Base-by-base conservation (phyloP, 2,113 vertebrate genomes). In the Nettapus auritus region DNA sequence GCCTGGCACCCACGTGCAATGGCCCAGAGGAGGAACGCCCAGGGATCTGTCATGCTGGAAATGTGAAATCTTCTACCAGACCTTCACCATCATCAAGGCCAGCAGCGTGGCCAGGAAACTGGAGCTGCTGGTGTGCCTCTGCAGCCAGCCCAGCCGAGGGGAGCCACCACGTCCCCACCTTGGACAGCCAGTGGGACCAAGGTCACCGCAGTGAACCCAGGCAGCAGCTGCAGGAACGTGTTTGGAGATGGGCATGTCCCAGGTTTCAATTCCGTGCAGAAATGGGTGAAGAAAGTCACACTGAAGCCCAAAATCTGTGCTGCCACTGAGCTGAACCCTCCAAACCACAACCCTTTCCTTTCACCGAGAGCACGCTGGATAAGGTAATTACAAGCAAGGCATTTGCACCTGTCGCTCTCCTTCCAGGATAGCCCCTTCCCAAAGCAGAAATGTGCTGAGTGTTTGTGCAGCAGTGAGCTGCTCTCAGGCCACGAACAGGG, bases 281-380 rank as follows among this genome's bases (percentile, higher is more conserved):
- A 75, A 36, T 0, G 4, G n/a, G 53, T 36, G 38, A 55, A 62
- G n/a, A 70, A 75, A 90, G 57, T 10, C 33, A 73, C 85, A 80
- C 0, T 0, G 5, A 76, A 88, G 26, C 36, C 26, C 5, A 1
- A 68, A 46, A 5, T 19, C 13, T 52, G 15, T 34, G 57, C 29
- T n/a, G 12, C 25, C 42, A 36, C 15, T 8, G 23, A 59, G 18
- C 33, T 17, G 6, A 71, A 26, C 2, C 0, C 21, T 62, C 69
- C 34, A 66, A 62, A 66, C 20, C 38, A 59, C 60, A 81, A 5
- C 5, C 28, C 33, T 40, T 38, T n/a, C 55, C 23, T 23, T 79
- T 34, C 79, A 38, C 3, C 5, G 22, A 21, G 42, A 62, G 10
- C 11, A 56, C 0, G 0, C 25, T 3, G 21, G 8, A 59, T 28